Evolutionary conservation across 2,888 invertebrate genomes (phyloP), one percentile per base, ranked within the genome.

Genomic region (Geotrupes spiniger): DNA sequence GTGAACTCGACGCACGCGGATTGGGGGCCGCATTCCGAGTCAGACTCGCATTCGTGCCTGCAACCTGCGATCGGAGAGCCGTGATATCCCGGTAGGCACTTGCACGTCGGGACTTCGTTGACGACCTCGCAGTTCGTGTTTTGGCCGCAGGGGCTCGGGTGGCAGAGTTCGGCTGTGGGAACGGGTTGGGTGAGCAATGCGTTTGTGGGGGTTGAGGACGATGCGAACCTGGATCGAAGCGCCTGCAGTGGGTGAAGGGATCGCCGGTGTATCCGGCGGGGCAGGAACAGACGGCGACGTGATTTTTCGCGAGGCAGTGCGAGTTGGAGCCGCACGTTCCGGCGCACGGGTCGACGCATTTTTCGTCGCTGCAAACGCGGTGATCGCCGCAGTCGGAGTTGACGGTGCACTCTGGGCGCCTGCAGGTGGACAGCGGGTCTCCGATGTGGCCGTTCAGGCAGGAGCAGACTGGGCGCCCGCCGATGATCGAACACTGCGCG

Each of bases 61-160:
- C 92, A 92, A 1, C 90, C 90, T 16, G 76, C 69, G 39, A 89
- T 67, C 6, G 92, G 89, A 54, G 87, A 86, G 36, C 91, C 91
- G 73, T 83, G 73, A 73, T 78, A 87, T 63, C 90, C 85, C 29
- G 86, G 82, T 39, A 85, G 71, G 61, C 92, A 92, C 40, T 84
- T 84, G 65, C 92, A 92, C 6, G 87, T 84, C 1, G 90, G 87
- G 11, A 87, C 82, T 57, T 82, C 82, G 66, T 85, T 85, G 33
- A 84, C 75, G 6, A 89, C 87, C 64, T 87, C 85, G 68, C 92
- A 92, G 42, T 85, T 83, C 1, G 91, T 90, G 71, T 92, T 91
- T 29, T 66, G 63, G 4, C 91, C 92, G 59, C 92, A 92, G 0
- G 91, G 90, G 52, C 83, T 87, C 9, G 89, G 90, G 63, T 86